Conservation (phyloP, 2,113 vertebrate genomes). For the Mormoops blainvillei region DNA sequence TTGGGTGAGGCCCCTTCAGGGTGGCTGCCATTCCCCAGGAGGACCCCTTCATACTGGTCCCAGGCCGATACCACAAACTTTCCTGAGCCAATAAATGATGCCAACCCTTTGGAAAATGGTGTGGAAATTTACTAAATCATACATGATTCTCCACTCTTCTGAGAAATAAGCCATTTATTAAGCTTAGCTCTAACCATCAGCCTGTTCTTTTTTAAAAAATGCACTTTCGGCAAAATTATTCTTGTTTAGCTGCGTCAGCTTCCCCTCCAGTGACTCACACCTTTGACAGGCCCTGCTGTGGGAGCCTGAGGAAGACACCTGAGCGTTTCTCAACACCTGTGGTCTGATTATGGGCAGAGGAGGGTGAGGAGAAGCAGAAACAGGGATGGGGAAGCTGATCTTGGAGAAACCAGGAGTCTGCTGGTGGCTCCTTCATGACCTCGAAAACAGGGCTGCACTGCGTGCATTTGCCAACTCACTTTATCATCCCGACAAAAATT, state of each 20-base stretch:
- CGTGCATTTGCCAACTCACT: neutral
- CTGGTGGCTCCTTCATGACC: neutral
- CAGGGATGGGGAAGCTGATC: neutral
- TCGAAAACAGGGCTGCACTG: neutral
- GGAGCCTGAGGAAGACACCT: neutral
- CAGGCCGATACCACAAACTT: neutral
- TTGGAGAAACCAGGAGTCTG: neutral
- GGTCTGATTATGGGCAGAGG: neutral
- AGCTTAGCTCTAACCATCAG: neutral
- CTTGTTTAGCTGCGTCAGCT: neutral
- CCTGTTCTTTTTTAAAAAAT: constrained; percentile 2
- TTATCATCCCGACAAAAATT: neutral
- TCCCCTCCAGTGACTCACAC: neutral
- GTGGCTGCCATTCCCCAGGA: neutral
- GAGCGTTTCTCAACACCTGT: neutral
- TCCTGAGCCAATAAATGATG: neutral
- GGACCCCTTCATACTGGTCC: too few relatives aligned
- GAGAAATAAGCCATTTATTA: neutral
- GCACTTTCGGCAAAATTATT: neutral
- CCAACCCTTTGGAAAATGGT: neutral
- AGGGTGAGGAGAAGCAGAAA: neutral
- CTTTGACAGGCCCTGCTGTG: neutral
- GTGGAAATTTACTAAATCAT: neutral
- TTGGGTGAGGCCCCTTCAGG: neutral
- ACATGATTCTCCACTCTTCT: neutral